These are phyloP conservation scores for Aphaenogaster rudis DNA, from an alignment of 1,140 invertebrate genomes.

Conservation along the genomic window DNA sequence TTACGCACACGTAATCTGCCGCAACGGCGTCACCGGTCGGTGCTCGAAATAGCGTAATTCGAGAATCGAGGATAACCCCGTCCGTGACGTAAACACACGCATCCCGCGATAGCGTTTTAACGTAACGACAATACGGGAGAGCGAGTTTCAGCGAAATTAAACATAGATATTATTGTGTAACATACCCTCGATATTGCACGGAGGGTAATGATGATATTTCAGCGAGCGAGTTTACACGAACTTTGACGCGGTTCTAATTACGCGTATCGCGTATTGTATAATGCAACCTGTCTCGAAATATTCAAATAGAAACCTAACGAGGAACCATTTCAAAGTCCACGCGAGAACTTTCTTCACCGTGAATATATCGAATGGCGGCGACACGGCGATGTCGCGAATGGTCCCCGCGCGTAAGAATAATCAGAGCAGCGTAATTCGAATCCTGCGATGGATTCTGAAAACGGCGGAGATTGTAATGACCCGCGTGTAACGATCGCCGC, in stretches of 20 bases:
- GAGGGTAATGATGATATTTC: slow-evolving; percentile 11
- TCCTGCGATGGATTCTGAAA: neutral
- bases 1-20: slow-evolving; percentile 68
- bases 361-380: neutral
- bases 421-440: neutral
- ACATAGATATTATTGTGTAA: slow-evolving; percentile 1
- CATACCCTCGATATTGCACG: neutral
- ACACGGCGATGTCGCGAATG: too few relatives aligned
- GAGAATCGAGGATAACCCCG: neutral
- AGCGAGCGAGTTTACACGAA: neutral
- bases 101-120: neutral
- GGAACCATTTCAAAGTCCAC: neutral
- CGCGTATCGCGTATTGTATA: neutral
- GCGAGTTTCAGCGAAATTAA: neutral
- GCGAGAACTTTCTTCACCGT: neutral
- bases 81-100: neutral
- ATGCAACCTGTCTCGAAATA: neutral
- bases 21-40: slow-evolving; percentile 64
- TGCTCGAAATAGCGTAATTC: slow-evolving; percentile 51
- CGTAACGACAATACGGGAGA: slow-evolving; percentile 3
- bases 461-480: slow-evolving; percentile 4
- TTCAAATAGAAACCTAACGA: neutral
- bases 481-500: neutral
- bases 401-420: neutral
- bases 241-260: neutral